phyloP scores from a whole-genome alignment of 2,888 invertebrate species.

The Tyria jacobaeae region DNA sequence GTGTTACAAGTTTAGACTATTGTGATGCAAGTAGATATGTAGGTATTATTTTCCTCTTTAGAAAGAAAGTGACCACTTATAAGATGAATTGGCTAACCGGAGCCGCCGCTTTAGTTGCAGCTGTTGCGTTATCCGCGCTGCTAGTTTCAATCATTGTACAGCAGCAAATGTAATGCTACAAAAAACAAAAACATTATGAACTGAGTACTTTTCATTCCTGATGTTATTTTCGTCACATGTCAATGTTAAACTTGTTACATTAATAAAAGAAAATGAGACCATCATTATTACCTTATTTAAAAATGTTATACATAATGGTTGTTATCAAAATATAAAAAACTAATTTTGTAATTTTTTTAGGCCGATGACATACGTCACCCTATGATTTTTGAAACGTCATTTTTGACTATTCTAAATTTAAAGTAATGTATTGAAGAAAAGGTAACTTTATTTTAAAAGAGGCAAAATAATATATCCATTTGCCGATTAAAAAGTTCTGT shows the following conservation, averaged over 20 bases:
- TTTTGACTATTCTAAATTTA: conserved; percentile 69
- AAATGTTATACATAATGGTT: conserved; percentile 73
- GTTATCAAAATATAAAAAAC: conserved; percentile 74
- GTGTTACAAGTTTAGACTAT: neutral
- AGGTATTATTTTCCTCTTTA: conserved; percentile 9
- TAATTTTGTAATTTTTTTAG: conserved; percentile 77
- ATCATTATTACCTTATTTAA: conserved; percentile 69
- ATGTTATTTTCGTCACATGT: conserved; percentile 20
- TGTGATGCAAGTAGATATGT: neutral
- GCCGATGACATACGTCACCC: conserved; percentile 75
- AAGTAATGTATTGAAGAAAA: conserved; percentile 43
- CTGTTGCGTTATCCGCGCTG: conserved; percentile 69
- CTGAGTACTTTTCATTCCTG: conserved; percentile 23
- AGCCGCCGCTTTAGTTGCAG: conserved; percentile 55
- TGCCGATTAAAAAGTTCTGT: neutral
- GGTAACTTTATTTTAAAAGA: neutral
- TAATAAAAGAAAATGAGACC: conserved; percentile 47
- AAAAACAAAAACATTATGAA: conserved; percentile 39
- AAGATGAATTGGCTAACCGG: conserved; percentile 50
- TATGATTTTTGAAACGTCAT: conserved; percentile 64
- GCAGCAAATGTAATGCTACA: conserved; percentile 59
- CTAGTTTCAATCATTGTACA: conserved; percentile 76
- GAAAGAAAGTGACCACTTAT: conserved; percentile 18
- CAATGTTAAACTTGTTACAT: conserved; percentile 15
- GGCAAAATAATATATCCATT: neutral